Evolutionary conservation across 2,113 vertebrate species (phyloP).

Genomic region (Psammodynastes pulverulentus): DNA sequence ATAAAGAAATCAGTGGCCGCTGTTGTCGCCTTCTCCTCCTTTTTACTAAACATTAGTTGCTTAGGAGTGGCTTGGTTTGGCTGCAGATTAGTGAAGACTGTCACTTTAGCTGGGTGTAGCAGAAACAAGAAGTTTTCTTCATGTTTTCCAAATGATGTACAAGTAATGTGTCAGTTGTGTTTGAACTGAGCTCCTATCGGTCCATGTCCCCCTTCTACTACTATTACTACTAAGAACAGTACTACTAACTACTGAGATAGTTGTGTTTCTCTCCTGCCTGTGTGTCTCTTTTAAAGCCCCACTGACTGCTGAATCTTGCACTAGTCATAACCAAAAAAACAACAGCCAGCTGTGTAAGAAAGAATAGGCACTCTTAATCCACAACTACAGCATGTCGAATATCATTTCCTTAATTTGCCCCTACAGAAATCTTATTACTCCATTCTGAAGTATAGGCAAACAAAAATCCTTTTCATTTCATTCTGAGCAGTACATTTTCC

Average conservation of each 20-base stretch:
- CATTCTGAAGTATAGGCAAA: constrained; percentile 73
- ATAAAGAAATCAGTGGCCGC: constrained; percentile 71
- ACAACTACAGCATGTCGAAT: constrained; percentile 64
- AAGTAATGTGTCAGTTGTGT: constrained; percentile 85
- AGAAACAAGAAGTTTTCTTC: constrained; percentile 84
- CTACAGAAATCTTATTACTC: constrained; percentile 75
- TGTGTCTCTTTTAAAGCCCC: constrained; percentile 65
- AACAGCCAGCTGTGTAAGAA: constrained; percentile 59
- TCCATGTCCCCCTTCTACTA: constrained; percentile 53
- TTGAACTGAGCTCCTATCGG: constrained; percentile 65
- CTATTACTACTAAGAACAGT: constrained; percentile 61
- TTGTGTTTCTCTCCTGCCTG: constrained; percentile 40
- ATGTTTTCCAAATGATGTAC: constrained; percentile 90
- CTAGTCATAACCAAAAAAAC: constrained; percentile 74
- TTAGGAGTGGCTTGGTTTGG: constrained; percentile 87
- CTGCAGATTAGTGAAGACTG: constrained; percentile 80
- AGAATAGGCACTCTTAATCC: constrained; percentile 67
- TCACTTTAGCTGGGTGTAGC: constrained; percentile 91
- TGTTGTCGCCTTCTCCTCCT: neutral
- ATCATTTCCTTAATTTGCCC: constrained; percentile 70
- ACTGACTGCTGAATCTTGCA: constrained; percentile 53
- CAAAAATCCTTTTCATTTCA: constrained; percentile 87
- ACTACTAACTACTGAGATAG: constrained; percentile 66
- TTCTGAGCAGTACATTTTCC: constrained; percentile 81
- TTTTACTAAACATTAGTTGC: constrained; percentile 84